Evolutionary conservation across 37 sponge, comb jelly and placozoan genomes (phyloP), one percentile per base, ranked within the genome.

Genomic region (Geodia barretti): DNA sequence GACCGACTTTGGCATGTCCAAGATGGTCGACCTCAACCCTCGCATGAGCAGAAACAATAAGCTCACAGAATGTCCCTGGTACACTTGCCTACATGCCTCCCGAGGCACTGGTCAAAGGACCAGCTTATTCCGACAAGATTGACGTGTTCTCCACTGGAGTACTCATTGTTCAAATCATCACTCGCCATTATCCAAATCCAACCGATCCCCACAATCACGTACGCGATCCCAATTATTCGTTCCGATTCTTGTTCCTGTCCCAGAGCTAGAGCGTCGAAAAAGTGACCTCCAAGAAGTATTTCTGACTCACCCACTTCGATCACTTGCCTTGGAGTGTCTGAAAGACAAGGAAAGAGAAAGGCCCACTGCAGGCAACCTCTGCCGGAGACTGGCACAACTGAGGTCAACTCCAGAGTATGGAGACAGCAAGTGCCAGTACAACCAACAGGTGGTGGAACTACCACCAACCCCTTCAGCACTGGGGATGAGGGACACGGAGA

Each of bases 301-400:
- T n/a, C n/a, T n/a, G n/a, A n/a, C n/a, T n/a, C 54, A 47, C 14
- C 54, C 54, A 17, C 54, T 47, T 14, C 54, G 7, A 14, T 14
- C 54, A 7, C 7, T 47, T 47, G 54, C 54, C 54, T 47, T 17
- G 7, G 11, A 47, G 54, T 47, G 54, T 14, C 54, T 47, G 11
- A n/a, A 47, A 47, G 54, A 14, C 7, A 7, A 47, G 54, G 14
- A 14, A 47, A 7, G 14, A 47, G 14, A 14, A 47, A 17, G 14
- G 54, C 7, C 54, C 0, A 60, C 72, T 36, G 85, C 72, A 23
- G 34, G 77, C 34, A 59, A 77, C n/a, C 54, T 84, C 1, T 84
- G 78, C 70, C 60, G 38, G 36, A 24, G 37, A 39, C 23, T 77
- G 28, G 78, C 61, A 35, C 32, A 34, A 41, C 7, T 84, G 19